Conservation (phyloP, 1,140 invertebrate genomes). For the Nomia melanderi region DNA sequence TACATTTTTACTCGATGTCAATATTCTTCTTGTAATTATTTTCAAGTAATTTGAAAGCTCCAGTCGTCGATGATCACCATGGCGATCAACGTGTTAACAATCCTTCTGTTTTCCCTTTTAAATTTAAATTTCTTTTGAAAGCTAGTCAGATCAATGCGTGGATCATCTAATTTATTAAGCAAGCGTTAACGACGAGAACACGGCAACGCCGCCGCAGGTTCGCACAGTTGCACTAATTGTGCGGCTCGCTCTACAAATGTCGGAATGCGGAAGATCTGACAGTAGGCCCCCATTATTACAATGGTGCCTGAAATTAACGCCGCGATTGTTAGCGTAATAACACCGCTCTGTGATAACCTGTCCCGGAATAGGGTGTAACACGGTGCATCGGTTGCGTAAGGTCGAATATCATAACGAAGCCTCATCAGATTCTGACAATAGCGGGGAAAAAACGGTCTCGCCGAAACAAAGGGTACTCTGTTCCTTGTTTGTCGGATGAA, state of each 20-base stretch:
- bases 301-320: slow-evolving; percentile 7
- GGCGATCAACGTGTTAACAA: too few relatives aligned
- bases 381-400: background rate
- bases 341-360: background rate
- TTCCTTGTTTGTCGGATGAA: too few relatives aligned
- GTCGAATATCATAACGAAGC: background rate
- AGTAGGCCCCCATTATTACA: background rate
- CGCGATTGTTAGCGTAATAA: background rate
- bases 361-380: background rate
- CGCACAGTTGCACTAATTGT: slow-evolving; percentile 20
- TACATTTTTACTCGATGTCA: too few relatives aligned
- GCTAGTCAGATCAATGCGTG: background rate
- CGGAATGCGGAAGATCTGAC: background rate
- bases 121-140: too few relatives aligned
- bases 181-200: slow-evolving; percentile 1
- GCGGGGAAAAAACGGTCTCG: too few relatives aligned
- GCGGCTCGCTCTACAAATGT: background rate
- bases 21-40: too few relatives aligned
- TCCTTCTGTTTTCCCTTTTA: too few relatives aligned
- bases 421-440: background rate
- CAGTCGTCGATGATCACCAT: too few relatives aligned
- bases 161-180: slow-evolving; percentile 3
- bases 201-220: background rate
- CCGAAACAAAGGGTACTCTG: background rate
- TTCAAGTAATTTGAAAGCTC: too few relatives aligned